A percentile compares a stretch with the other conserved stretches of the same genome.
Conservation (phyloP, 2,888 invertebrate genomes). For the Heliconius erato region DNA sequence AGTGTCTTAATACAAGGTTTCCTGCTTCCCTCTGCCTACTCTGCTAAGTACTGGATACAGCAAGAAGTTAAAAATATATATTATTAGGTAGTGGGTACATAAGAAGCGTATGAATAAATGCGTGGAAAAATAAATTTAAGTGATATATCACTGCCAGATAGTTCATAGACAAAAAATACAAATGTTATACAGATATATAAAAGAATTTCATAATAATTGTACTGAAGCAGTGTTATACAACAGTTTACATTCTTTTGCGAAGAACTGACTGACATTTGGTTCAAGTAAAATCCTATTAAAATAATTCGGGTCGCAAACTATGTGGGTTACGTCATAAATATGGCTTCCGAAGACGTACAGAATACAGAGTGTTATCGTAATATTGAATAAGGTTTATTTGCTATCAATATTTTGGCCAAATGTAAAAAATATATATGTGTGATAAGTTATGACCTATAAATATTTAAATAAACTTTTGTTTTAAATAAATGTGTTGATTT, state of each 20-base stretch:
- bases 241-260: not conserved
- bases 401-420: too few relatives aligned
- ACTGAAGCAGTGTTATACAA: not conserved
- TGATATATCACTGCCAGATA: not conserved
- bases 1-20: too few relatives aligned
- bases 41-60: too few relatives aligned
- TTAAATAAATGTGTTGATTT: too few relatives aligned
- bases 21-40: too few relatives aligned
- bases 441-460: too few relatives aligned
- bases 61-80: not conserved
- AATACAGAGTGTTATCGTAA: slow-evolving; percentile 22
- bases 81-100: too few relatives aligned
- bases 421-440: too few relatives aligned
- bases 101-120: too few relatives aligned
- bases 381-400: not conserved
- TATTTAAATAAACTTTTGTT: too few relatives aligned
- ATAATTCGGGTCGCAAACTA: slow-evolving; percentile 51
- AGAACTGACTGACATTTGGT: slow-evolving; percentile 16
- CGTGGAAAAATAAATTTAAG: too few relatives aligned
- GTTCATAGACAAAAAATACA: not conserved
- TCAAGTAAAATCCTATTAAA: slow-evolving; percentile 34
- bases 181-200: not conserved
- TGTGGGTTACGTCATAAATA: slow-evolving; percentile 49
- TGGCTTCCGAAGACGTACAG: slow-evolving; percentile 48
- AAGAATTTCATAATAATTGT: not conserved